A percentile compares a stretch with the other conserved stretches of the same genome.
These are phyloP conservation scores for Bergia puertoricense DNA, from an alignment of 92 coral and sea anemone species.

Conservation along the genomic window DNA sequence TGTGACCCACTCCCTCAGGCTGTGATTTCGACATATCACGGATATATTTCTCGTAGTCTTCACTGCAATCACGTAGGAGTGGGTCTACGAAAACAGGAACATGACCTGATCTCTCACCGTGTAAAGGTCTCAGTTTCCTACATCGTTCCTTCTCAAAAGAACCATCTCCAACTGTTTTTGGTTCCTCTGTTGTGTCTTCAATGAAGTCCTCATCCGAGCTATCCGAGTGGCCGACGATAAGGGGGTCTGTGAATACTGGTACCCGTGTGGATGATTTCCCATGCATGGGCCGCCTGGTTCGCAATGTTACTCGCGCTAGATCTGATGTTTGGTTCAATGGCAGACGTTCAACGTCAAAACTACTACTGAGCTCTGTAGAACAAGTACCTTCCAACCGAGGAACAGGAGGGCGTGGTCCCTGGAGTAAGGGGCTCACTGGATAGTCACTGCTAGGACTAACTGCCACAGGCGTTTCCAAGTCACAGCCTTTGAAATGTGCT, in stretches of 20 bases:
- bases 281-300: constrained; percentile 25
- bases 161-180: background rate
- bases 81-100: constrained; percentile 26
- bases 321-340: background rate
- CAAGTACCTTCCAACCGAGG: background rate
- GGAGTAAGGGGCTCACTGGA: background rate
- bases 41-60: constrained; percentile 27
- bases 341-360: background rate
- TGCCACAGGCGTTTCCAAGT: background rate
- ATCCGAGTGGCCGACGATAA: constrained; percentile 12
- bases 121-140: constrained; percentile 32
- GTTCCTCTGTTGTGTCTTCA: background rate
- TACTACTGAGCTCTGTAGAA: background rate
- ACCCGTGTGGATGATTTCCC: constrained; percentile 31
- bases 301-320: background rate
- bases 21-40: background rate
- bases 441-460: background rate
- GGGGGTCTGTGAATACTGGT: constrained; percentile 41
- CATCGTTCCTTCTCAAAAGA: background rate
- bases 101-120: constrained; percentile 36
- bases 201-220: background rate
- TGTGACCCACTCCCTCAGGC: background rate
- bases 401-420: background rate
- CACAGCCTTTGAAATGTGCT: background rate
- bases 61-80: constrained; percentile 7